A percentile compares a stretch with the other conserved stretches of the same genome.
phyloP scores from a whole-genome alignment of 30 jellyfish, hydroid and myxozoan genomes.

The Pseudorhiza aurosa region DNA sequence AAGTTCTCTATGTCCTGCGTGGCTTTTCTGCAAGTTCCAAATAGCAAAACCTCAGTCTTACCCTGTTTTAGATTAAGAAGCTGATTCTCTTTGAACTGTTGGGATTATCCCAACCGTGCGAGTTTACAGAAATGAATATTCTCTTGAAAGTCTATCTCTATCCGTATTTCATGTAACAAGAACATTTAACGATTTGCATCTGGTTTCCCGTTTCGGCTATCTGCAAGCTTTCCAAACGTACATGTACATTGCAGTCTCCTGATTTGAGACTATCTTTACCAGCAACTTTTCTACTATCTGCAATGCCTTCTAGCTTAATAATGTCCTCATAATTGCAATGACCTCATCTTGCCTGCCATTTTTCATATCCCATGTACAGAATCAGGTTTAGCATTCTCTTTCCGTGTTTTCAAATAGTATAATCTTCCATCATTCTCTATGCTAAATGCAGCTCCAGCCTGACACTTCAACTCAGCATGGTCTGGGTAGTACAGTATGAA shows the following conservation, averaged over 20 bases:
- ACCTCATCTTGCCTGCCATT: constrained; percentile 65
- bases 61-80: too few relatives aligned
- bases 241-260: constrained; percentile 27
- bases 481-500: constrained; percentile 2
- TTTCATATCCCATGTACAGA: constrained; percentile 26
- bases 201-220: constrained; percentile 10
- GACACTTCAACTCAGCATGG: neutral
- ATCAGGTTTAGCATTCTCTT: neutral
- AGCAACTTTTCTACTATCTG: constrained; percentile 55
- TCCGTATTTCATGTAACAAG: too few relatives aligned
- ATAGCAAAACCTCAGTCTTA: too few relatives aligned
- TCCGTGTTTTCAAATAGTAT: constrained; percentile 28
- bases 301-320: constrained; percentile 51
- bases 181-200: too few relatives aligned
- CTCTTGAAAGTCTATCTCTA: too few relatives aligned
- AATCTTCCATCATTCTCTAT: constrained; percentile 38
- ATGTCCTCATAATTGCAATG: constrained; percentile 66
- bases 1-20: too few relatives aligned
- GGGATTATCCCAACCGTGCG: too few relatives aligned
- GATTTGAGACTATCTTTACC: neutral
- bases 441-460: constrained; percentile 52
- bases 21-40: too few relatives aligned
- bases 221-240: constrained; percentile 27
- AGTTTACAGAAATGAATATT: too few relatives aligned
- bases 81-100: too few relatives aligned